phyloP scores from a whole-genome alignment of 2,113 vertebrate genomes.

The Rhineura floridana region DNA sequence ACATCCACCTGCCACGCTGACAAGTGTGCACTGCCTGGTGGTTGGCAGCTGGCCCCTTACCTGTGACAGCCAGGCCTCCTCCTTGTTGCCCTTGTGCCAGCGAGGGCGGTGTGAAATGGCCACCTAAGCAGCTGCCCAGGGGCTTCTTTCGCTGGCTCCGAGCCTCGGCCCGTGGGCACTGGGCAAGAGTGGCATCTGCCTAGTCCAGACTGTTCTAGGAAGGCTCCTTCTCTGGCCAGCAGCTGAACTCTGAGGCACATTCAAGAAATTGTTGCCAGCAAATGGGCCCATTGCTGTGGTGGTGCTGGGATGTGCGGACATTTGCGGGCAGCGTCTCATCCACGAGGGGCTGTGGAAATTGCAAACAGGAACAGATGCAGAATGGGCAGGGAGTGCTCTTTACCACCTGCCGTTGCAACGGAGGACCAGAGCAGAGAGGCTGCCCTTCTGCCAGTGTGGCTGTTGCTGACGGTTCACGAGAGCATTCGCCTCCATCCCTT shows the following conservation, averaged over 20 bases:
- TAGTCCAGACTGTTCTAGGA: no score
- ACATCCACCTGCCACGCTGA: fast-evolving
- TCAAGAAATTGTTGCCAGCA: background rate
- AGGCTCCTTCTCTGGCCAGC: background rate
- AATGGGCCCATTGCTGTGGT: background rate
- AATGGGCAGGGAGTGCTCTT: background rate
- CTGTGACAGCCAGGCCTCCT: background rate
- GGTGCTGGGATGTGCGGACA: background rate
- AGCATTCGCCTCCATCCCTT: no score
- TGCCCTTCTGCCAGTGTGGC: no score
- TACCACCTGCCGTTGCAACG: background rate
- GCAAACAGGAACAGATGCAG: background rate
- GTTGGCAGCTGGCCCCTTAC: background rate
- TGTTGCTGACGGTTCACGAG: no score
- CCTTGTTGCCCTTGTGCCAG: fast-evolving
- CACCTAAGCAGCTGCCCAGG: conserved; percentile 51
- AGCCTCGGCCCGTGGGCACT: background rate
- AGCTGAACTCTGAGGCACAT: background rate
- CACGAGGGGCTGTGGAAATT: background rate
- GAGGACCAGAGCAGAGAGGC: no score
- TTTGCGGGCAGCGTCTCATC: background rate
- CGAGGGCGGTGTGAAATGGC: background rate
- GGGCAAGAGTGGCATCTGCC: no score
- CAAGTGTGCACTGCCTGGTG: background rate
- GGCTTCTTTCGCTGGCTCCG: conserved; percentile 21